These are phyloP conservation scores for Echinarachnius parma DNA, from an alignment of 53 echinoderm and acorn worm species.

Conservation along the genomic window DNA sequence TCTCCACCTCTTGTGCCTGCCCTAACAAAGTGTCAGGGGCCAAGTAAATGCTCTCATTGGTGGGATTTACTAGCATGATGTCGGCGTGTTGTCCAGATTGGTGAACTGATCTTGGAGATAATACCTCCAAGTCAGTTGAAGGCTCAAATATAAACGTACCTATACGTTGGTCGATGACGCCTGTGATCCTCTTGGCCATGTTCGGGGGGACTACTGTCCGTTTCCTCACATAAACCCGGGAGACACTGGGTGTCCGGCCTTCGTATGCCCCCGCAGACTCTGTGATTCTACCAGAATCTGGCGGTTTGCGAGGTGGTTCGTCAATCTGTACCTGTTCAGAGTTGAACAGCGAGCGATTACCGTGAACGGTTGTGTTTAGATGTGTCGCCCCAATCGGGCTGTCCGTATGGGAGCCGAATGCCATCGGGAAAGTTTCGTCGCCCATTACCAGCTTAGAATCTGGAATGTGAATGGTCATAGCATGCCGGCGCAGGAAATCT, in stretches of 20 bases:
- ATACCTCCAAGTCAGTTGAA: neutral
- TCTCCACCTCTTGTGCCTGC: conserved; percentile 23
- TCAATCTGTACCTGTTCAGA: no score
- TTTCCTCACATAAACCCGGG: conserved; percentile 10
- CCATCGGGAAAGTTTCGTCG: conserved; percentile 1
- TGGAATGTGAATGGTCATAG: neutral
- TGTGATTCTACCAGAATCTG: no score
- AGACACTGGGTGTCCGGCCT: conserved; percentile 7
- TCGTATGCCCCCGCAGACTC: no score
- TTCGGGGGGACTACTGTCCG: conserved; percentile 21
- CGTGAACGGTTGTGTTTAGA: no score
- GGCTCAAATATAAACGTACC: conserved; percentile 40
- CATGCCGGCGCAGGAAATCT: conserved; percentile 22
- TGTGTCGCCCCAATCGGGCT: no score
- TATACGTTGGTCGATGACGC: conserved; percentile 12
- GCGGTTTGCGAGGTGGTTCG: no score
- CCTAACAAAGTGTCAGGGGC: conserved; percentile 9
- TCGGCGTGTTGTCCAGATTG: neutral
- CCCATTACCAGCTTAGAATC: conserved; percentile 8
- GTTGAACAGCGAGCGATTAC: no score
- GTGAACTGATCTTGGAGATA: conserved; percentile 40
- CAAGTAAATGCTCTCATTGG: conserved; percentile 23
- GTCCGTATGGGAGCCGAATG: neutral
- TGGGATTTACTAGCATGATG: conserved; percentile 35
- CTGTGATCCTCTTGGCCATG: conserved; percentile 10